Percentiles rank a stretch among this genome's conserved stretches.
These are phyloP conservation scores for Leistus spinibarbis DNA, from an alignment of 2,888 invertebrate species.

Conservation along the genomic window DNA sequence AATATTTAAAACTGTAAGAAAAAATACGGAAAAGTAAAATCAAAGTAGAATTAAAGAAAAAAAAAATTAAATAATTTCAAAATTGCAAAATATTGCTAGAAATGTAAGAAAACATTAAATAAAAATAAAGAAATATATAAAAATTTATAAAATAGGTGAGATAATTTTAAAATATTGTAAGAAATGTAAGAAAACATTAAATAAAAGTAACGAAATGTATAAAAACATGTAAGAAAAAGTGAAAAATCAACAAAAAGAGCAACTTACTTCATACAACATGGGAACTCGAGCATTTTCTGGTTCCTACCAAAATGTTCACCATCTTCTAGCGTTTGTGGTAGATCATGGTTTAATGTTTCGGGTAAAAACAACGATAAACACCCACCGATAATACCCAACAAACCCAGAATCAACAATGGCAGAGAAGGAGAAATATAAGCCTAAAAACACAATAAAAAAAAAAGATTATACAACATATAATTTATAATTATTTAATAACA, in stretches of 20 bases:
- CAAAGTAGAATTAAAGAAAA: too few relatives aligned
- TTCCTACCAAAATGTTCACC: conserved; percentile 84
- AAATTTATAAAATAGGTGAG: too few relatives aligned
- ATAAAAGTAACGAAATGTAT: too few relatives aligned
- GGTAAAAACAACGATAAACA: conserved; percentile 79
- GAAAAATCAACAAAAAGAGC: background rate
- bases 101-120: too few relatives aligned
- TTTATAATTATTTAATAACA: background rate
- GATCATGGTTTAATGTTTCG: conserved; percentile 83
- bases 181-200: too few relatives aligned
- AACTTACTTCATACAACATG: conserved; percentile 72
- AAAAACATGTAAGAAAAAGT: too few relatives aligned
- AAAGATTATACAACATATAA: conserved; percentile 18
- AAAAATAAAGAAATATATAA: too few relatives aligned
- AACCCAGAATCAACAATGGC: conserved; percentile 79
- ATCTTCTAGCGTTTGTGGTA: conserved; percentile 85
- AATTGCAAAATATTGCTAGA: too few relatives aligned
- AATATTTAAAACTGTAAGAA: too few relatives aligned
- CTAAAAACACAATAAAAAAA: conserved; percentile 57
- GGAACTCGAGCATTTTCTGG: conserved; percentile 82
- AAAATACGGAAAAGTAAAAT: too few relatives aligned
- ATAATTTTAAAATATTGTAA: too few relatives aligned
- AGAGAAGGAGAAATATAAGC: conserved; percentile 73
- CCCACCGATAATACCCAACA: conserved; percentile 76
- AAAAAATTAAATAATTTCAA: too few relatives aligned